Conservation (phyloP, 2,113 vertebrate species). For the Pomatorhinus ruficollis region DNA sequence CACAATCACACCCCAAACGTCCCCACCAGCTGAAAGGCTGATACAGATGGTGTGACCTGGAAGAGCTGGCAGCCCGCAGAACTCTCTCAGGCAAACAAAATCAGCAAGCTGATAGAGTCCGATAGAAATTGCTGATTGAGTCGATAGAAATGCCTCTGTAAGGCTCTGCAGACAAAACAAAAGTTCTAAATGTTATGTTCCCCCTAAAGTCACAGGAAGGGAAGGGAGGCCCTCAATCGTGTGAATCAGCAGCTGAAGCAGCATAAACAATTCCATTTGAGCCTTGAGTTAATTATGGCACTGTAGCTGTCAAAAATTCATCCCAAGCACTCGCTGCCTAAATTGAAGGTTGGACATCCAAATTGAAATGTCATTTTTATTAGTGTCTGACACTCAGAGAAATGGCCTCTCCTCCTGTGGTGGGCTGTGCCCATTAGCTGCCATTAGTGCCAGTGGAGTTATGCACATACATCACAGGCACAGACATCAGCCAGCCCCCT, state of each 20-base stretch:
- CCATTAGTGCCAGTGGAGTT: conserved; percentile 54
- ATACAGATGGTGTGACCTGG: background rate
- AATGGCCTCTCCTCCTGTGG: background rate
- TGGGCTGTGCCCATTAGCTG: conserved; percentile 21
- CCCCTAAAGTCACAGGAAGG: background rate
- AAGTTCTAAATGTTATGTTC: background rate
- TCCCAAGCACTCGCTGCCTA: conserved; percentile 19
- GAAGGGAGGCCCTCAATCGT: background rate
- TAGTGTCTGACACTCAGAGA: conserved; percentile 19
- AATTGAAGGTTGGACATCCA: conserved; percentile 55
- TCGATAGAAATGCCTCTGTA: background rate
- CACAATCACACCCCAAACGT: background rate
- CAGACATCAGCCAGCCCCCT: background rate
- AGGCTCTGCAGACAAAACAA: background rate
- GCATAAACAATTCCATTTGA: conserved; percentile 30
- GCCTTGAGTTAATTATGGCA: conserved; percentile 35
- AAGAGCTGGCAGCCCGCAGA: background rate
- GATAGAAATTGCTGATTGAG: too few species aligned
- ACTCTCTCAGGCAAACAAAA: background rate
- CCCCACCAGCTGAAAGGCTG: background rate
- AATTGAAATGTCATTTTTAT: conserved; percentile 58
- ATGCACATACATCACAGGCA: background rate
- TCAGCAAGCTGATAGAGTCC: background rate
- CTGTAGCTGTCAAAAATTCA: conserved; percentile 31
- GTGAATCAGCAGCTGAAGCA: background rate